These are phyloP conservation scores for Euzophera pinguis DNA, from an alignment of 2,888 invertebrate species.

Conservation along the genomic window DNA sequence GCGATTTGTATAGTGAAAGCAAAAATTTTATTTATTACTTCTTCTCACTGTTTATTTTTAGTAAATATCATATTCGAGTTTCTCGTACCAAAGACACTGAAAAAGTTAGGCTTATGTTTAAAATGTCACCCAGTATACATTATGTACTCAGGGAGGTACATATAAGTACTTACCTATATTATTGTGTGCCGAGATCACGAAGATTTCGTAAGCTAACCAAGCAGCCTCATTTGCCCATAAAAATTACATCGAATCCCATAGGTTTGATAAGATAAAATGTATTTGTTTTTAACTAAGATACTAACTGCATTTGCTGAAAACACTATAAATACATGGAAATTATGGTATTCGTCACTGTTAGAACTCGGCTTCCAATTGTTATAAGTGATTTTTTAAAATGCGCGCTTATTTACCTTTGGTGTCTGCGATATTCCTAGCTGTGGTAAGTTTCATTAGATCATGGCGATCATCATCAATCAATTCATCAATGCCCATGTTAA, in stretches of 20 bases:
- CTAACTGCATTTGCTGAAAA: slow-evolving; percentile 34
- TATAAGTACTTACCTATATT: not conserved
- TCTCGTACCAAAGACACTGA: too few relatives aligned
- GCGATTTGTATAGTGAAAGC: too few relatives aligned
- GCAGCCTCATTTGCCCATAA: slow-evolving; percentile 6
- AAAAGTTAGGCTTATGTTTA: too few relatives aligned
- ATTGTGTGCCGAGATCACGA: not conserved
- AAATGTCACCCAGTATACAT: too few relatives aligned
- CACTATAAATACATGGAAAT: slow-evolving; percentile 50
- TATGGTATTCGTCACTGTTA: slow-evolving; percentile 21
- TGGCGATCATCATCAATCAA: too few relatives aligned
- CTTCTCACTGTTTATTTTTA: too few relatives aligned
- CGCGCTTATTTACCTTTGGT: slow-evolving; percentile 27
- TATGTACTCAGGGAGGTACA: too few relatives aligned
- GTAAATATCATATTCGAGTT: too few relatives aligned
- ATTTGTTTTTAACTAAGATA: slow-evolving; percentile 36
- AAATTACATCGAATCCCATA: slow-evolving; percentile 27
- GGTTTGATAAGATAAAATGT: slow-evolving; percentile 44
- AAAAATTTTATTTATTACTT: too few relatives aligned
- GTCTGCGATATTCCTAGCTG: slow-evolving; percentile 32
- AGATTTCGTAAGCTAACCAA: slow-evolving; percentile 11
- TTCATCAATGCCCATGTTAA: too few relatives aligned
- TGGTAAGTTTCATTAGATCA: slow-evolving; percentile 30
- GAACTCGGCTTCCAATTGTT: slow-evolving; percentile 16
- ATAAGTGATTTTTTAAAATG: slow-evolving; percentile 34